phyloP scores from a whole-genome alignment of 2,113 vertebrate genomes.

The Meles meles region DNA sequence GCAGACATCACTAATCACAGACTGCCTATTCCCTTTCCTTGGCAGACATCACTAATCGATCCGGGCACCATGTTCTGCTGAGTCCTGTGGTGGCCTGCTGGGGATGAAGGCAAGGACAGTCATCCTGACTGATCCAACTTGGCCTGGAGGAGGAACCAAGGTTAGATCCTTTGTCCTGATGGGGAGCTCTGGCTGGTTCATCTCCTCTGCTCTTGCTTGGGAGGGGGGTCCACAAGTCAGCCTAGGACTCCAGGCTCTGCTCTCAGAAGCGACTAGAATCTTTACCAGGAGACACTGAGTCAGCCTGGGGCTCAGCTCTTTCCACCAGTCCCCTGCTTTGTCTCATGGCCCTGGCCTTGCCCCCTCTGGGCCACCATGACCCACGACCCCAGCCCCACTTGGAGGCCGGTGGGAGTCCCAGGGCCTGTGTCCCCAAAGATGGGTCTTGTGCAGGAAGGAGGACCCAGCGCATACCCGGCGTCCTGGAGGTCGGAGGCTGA shows the following conservation, averaged over 20 bases:
- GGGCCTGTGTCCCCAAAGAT: accelerated
- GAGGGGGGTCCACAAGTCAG: neutral
- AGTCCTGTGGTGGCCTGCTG: neutral
- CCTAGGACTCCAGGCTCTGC: accelerated
- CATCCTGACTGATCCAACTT: accelerated
- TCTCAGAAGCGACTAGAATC: neutral
- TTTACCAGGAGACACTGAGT: neutral
- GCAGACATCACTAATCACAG: neutral
- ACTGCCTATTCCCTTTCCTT: neutral
- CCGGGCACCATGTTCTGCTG: accelerated
- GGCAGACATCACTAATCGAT: neutral
- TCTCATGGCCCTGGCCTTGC: accelerated
- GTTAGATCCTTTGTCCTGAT: neutral
- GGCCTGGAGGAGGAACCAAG: too few relatives aligned
- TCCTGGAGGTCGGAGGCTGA: neutral
- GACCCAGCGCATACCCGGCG: neutral
- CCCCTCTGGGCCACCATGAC: neutral
- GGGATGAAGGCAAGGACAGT: neutral
- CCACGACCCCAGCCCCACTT: accelerated
- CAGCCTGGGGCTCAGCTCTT: neutral
- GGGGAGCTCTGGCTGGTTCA: neutral
- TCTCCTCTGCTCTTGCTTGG: too few relatives aligned
- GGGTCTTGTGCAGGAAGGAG: neutral
- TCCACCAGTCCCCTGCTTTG: neutral
- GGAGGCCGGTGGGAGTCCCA: too few relatives aligned